A percentile compares a stretch with the other conserved stretches of the same genome.
Conservation (phyloP, 2,888 invertebrate genomes). For the Cephus rjabovi region DNA sequence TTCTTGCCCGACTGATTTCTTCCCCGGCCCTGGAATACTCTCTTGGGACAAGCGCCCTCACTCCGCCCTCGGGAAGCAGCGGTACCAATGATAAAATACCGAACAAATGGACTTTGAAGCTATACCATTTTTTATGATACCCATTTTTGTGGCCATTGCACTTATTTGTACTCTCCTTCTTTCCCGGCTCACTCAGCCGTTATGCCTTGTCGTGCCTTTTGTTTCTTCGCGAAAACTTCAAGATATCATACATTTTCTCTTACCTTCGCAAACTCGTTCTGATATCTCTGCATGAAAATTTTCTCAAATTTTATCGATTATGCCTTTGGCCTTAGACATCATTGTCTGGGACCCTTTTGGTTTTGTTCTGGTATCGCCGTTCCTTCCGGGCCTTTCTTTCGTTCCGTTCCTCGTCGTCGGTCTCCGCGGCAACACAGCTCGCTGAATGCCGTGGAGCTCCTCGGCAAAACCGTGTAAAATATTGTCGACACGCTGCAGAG, state of each 20-base stretch:
- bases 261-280: not conserved
- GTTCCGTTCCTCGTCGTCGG: not conserved
- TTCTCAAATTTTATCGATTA: not conserved
- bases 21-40: conserved; percentile 14
- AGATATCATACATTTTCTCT: conserved; percentile 11
- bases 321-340: not conserved
- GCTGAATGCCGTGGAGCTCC: not conserved
- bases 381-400: not conserved
- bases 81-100: conserved; percentile 46
- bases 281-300: not conserved
- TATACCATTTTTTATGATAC: conserved; percentile 40
- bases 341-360: not conserved
- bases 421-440: not conserved
- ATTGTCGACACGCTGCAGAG: not conserved
- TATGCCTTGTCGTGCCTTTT: conserved; percentile 10
- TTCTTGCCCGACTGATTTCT: conserved; percentile 58
- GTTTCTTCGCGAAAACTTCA: conserved; percentile 12
- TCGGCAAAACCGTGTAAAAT: not conserved
- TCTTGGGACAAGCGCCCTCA: conserved; percentile 17
- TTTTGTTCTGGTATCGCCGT: not conserved
- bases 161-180: not conserved
- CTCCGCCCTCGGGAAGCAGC: conserved; percentile 3
- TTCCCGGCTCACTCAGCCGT: not conserved
- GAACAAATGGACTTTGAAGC: conserved; percentile 37
- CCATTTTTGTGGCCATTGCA: conserved; percentile 22